Base-by-base conservation (phyloP, 2,888 invertebrate genomes). In the Amphiduros pacificus region DNA sequence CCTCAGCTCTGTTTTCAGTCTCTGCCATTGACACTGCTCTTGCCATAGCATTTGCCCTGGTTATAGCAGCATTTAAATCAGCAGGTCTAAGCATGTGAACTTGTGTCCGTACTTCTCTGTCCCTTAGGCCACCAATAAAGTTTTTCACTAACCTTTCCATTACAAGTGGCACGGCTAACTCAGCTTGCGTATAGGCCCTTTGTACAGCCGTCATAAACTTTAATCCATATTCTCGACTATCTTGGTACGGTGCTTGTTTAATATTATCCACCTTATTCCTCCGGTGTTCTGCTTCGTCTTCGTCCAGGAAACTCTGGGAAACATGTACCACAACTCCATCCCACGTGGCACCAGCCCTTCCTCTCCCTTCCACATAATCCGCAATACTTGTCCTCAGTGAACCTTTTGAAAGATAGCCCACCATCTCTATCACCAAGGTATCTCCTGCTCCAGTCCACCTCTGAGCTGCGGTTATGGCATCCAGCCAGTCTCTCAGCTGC, bases 361-460 rank as follows among this genome's bases (percentile, higher is more conserved):
- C 29, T 29, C 14, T 11, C 2, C 20, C 9, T 20, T 53, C 31
- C 2, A 53, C 20, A 22, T 53, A 53, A 14, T 11, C 31, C 17
- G 5, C 5, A 6, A 53, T 31, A 17, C 29, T 53, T 14, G 6
- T 29, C 3, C 11, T 29, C 11, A 53, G 53, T 3, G 27, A 17
- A 20, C 31, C 31, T 20, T n/a, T 53, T 5, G 53, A 53, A 2
- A 53, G 31, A n/a, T 53, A 53, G 29, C 53, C 53, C 11, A 53
- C 53, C 53, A 53, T 53, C 31, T 53, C 11, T 3, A 53, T 53
- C 2, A 31, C 20, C 53, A 53, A 22, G 9, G 6, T 17, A 53
- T 53, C 53, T 22, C 28, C n/a, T 2, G 53, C 28, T 2, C 20
- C 29, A 5, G 53, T 53, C 53, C 53, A 53, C 17, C 20, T 29